Evolutionary conservation across 2,888 invertebrate species (phyloP).

Genomic region (Plebejus melissa): DNA sequence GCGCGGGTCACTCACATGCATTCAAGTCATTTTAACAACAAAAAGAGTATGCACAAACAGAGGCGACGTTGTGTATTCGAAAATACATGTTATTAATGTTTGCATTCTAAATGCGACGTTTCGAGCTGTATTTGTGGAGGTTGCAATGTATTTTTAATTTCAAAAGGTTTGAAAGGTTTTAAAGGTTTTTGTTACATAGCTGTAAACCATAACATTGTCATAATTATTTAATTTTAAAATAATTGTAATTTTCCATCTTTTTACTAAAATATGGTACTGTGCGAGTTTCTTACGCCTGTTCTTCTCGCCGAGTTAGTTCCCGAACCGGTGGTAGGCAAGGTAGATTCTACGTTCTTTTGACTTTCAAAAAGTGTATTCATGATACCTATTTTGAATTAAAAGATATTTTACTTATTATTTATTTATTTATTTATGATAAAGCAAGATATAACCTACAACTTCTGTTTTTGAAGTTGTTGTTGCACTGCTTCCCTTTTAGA

Average conservation of each 20-base stretch:
- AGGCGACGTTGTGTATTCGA: not conserved
- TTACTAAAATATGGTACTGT: no score
- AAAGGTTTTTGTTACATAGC: not conserved
- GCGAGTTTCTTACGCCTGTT: no score
- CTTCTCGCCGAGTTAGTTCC: no score
- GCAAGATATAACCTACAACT: not conserved
- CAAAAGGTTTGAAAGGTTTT: not conserved
- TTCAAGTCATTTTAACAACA: conserved; percentile 31
- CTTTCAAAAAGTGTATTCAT: no score
- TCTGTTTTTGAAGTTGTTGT: not conserved
- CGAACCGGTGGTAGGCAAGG: no score
- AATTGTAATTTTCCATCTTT: no score
- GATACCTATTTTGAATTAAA: no score
- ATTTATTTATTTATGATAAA: no score
- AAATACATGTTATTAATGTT: not conserved
- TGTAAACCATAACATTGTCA: no score
- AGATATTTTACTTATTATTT: not conserved
- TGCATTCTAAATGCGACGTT: conserved; percentile 8
- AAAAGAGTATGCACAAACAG: conserved; percentile 23
- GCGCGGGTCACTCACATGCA: conserved; percentile 34
- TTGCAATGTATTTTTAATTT: not conserved
- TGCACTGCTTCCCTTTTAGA: not conserved
- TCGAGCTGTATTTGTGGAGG: not conserved
- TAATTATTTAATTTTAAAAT: no score
- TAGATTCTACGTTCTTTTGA: no score